These are phyloP conservation scores for Calyptommatus sinebrachiatus DNA, from an alignment of 2,113 vertebrate genomes.

Conservation along the genomic window DNA sequence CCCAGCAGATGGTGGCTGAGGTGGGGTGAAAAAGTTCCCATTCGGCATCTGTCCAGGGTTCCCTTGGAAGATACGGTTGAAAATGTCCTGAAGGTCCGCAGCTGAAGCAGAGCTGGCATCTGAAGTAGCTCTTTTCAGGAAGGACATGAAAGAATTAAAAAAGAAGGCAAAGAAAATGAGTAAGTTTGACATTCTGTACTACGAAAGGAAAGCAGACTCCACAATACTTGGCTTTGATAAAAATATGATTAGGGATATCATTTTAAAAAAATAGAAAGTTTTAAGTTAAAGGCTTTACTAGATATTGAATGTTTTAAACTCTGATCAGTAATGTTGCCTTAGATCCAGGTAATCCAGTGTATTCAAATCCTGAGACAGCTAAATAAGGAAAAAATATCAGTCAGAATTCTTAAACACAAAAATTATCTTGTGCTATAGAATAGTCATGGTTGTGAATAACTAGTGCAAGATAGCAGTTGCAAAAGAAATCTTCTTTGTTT, in stretches of 20 bases:
- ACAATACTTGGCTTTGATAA: background rate
- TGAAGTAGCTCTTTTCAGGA: constrained; percentile 70
- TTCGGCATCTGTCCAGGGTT: constrained; percentile 76
- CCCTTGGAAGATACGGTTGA: constrained; percentile 86
- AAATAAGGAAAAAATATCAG: background rate
- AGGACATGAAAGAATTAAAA: background rate
- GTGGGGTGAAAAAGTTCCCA: constrained; percentile 79
- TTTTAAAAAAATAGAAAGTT: background rate
- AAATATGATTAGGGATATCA: background rate
- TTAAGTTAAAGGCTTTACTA: background rate
- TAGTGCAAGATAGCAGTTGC: background rate
- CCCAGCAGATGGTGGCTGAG: constrained; percentile 58
- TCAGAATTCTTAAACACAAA: background rate
- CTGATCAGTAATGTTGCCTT: background rate
- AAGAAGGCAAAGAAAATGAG: background rate
- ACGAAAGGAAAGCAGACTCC: background rate
- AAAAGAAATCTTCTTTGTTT: background rate
- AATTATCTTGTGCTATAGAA: background rate
- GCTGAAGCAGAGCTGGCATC: constrained; percentile 73
- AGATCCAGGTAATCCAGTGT: background rate
- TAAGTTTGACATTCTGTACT: background rate
- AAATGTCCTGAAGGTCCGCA: constrained; percentile 86
- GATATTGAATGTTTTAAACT: background rate
- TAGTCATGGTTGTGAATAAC: background rate
- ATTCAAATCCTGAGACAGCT: background rate